Conservation (phyloP, 2,113 vertebrate genomes). For the Phylloscopus trochilus region DNA sequence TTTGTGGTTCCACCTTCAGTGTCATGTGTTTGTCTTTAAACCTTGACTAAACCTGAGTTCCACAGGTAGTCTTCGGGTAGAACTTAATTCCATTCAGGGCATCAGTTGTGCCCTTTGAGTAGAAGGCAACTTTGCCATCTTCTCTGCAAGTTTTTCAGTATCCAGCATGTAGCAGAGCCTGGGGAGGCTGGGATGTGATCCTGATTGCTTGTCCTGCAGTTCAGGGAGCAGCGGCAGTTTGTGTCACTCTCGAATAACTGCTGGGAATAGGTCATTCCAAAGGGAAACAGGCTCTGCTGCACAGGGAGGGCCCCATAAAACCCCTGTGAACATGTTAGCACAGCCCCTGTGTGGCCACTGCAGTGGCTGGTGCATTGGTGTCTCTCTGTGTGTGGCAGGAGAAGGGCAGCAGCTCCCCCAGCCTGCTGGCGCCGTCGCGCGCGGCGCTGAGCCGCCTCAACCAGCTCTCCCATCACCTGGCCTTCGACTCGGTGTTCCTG, state of each 20-base stretch:
- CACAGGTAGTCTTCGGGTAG: neutral
- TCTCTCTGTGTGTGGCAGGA: constrained; percentile 73
- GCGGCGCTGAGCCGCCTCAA: constrained; percentile 85
- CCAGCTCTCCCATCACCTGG: constrained; percentile 93
- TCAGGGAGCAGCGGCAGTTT: neutral
- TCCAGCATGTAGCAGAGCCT: neutral
- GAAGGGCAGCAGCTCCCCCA: constrained; percentile 87
- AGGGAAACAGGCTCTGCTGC: neutral
- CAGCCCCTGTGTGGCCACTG: neutral
- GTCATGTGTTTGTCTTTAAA: neutral
- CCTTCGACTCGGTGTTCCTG: constrained; percentile 95
- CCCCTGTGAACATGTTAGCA: fast-evolving
- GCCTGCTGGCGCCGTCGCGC: constrained; percentile 78
- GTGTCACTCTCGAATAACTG: neutral
- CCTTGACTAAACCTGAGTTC: neutral
- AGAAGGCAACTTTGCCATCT: neutral
- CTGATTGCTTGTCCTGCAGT: neutral
- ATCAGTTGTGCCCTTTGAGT: neutral
- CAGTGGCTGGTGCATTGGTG: neutral
- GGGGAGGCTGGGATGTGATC: neutral
- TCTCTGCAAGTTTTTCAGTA: neutral
- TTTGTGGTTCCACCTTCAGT: neutral
- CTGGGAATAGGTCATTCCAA: neutral
- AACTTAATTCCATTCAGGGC: neutral
- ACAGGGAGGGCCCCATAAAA: neutral